Evolutionary conservation across 2,888 invertebrate genomes (phyloP), one percentile per base, ranked within the genome.

Genomic region (Cerceris ruficornis): DNA sequence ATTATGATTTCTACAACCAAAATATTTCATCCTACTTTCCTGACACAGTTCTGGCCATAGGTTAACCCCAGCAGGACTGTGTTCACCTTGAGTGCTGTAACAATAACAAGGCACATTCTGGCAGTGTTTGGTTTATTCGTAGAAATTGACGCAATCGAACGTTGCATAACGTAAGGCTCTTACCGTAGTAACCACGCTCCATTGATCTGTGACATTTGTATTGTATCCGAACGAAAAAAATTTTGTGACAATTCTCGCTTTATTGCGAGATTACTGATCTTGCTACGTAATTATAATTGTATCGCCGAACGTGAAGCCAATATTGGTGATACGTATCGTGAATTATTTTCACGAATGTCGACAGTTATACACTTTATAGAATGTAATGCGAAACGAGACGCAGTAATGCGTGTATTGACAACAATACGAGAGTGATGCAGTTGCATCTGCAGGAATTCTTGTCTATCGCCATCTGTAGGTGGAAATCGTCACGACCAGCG

Each of bases 21-120:
- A 13, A 15, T 61, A 52, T 42, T 57, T 77, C 8, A 42, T 7
- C 49, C 59, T 58, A 11, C 49, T 54, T 5, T 65, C 69, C 4
- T 61, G 78, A 42, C 61, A 57, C 14, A 79, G 79, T 46, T 79
- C 69, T 50, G 79, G 69, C 79, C 79, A 79, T 0, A 52, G 17
- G 42, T 77, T 17, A 6, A n/a, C 11, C 8, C 46, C 14, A 2
- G 17, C 43, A 2, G n/a, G n/a, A 14, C 42, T 58, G 6, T 6
- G 52, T 41, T 55, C 61, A 39, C 14, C 72, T 41, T 49, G 79
- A 8, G 15, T 54, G 14, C 79, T 79, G 42, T 0, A 72, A 69
- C 1, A 14, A 50, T 42, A 17, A 17, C 17, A 52, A n/a, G 0
- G 39, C 4, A 52, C 5, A 42, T 13, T 46, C 46, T 11, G 46